These are phyloP conservation scores for Fragum whitleyi DNA, from an alignment of 2,888 invertebrate species.

Conservation along the genomic window DNA sequence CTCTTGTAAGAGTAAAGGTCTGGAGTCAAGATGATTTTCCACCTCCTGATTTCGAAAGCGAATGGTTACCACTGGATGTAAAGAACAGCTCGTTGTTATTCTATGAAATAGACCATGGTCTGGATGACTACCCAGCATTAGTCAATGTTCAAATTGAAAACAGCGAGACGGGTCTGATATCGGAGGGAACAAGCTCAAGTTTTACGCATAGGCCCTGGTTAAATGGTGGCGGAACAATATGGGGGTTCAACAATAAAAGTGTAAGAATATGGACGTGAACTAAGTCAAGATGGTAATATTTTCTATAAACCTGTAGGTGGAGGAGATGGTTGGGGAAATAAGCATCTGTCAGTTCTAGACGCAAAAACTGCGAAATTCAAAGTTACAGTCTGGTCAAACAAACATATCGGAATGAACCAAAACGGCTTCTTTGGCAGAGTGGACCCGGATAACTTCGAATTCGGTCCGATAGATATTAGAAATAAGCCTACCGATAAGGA, in stretches of 20 bases:
- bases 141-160: conserved; percentile 37
- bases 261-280: conserved; percentile 45
- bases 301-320: neutral
- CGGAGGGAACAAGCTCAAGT: conserved; percentile 42
- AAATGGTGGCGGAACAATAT: conserved; percentile 36
- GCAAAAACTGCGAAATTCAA: neutral
- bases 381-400: neutral
- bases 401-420: neutral
- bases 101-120: conserved; percentile 36
- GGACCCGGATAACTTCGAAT: neutral
- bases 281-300: too few relatives aligned
- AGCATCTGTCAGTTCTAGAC: neutral
- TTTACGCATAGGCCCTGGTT: neutral
- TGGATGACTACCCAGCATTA: conserved; percentile 35
- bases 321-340: conserved; percentile 7
- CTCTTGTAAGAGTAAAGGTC: conserved; percentile 38
- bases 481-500: neutral
- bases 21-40: conserved; percentile 39
- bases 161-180: conserved; percentile 3
- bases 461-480: neutral
- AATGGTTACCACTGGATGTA: conserved; percentile 38
- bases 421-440: neutral
- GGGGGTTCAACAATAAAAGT: conserved; percentile 31
- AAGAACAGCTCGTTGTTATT: conserved; percentile 11
- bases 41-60: conserved; percentile 25